Conservation (phyloP, 2,113 vertebrate species). For the Regulus satrapa region DNA sequence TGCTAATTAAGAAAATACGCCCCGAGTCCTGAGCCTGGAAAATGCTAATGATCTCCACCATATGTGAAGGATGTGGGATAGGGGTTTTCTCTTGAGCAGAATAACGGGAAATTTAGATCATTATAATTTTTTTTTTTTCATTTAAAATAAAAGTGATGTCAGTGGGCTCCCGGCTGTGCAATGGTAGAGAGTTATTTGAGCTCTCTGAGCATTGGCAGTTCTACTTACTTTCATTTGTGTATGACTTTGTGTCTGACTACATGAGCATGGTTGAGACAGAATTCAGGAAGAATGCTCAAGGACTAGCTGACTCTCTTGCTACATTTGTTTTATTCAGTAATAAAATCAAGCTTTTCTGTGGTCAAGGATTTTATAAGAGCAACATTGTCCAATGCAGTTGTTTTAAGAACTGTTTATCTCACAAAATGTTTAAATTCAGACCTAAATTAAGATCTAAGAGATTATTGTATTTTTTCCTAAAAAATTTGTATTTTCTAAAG, state of each 20-base stretch:
- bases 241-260: not conserved
- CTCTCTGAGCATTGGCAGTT: not conserved
- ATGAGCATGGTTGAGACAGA: not conserved
- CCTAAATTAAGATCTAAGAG: not conserved
- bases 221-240: not conserved
- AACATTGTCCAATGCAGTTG: not conserved
- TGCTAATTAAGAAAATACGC: slow-evolving; percentile 2
- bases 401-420: not conserved
- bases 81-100: not conserved
- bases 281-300: not conserved
- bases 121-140: not conserved
- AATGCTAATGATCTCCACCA: not conserved
- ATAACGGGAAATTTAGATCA: not conserved
- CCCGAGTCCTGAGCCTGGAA: not conserved
- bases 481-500: no score
- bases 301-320: not conserved
- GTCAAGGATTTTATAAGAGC: not conserved
- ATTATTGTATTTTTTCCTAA: not conserved
- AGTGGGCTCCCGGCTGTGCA: not conserved
- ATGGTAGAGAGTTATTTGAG: not conserved
- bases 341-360: not conserved
- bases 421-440: not conserved
- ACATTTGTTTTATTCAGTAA: not conserved
- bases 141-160: not conserved
- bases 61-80: not conserved